Base-by-base conservation (phyloP, 2,797 vertebrate genomes). In the Huso huso region DNA sequence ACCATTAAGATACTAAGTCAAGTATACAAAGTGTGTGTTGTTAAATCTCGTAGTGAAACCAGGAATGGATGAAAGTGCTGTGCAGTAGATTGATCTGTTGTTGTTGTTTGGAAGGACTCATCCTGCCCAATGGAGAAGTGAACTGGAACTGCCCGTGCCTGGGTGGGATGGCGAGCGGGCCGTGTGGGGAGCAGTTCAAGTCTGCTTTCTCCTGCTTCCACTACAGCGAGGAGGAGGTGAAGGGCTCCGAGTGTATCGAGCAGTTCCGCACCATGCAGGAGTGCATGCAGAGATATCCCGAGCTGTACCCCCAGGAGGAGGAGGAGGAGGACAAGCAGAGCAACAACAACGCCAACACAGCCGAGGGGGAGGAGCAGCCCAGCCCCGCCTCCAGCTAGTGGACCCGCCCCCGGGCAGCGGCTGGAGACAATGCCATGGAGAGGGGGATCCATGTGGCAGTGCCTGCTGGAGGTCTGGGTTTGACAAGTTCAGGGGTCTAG, bases 61-160 rank as follows among this genome's bases (percentile, higher is more conserved):
- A 37, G 23, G 23, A 37, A 37, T 3, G 23, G 23, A 37, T 37
- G 2, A 3, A 37, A 37, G 2, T 37, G 23, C 23, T 37, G 2
- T 37, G 23, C 23, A 2, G 23, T 3, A 4, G 23, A 37, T 37
- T 37, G 23, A 37, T 74, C 49, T 76, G 62, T 69, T 15, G 69
- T 66, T 70, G 7, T 62, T 68, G 61, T 68, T 52, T 74, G 64
- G 72, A 75, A 88, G 96, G 96, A 51, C 82, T 99, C 75, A 95
- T 99, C 79, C 73, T 99, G 72, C 91, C 95, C 61, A 95, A 81
- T 69, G 96, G 96, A 78, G 93, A 96, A 63, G 95, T 99, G 75
- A 98, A 99, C 80, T 98, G 96, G 96, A 98, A 98, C 86, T 98
- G 95, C 77, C 95, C 96, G 0, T 98, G 96, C 64, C 89, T 98